Conservation (phyloP, 2,113 vertebrate species). For the Ginglymostoma cirratum region DNA sequence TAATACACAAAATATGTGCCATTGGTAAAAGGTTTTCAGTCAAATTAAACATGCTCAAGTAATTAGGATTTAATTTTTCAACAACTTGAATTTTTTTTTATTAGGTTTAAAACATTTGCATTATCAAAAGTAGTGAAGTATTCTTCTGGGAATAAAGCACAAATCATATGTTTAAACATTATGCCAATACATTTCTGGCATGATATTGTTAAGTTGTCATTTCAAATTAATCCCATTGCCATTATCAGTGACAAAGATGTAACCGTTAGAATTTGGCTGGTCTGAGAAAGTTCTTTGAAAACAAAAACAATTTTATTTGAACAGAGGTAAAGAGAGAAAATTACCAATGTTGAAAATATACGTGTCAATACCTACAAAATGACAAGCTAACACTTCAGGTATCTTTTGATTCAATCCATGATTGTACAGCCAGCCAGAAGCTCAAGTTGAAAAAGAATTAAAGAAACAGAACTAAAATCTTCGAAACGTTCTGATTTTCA, state of each 20-base stretch:
- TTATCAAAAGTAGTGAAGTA: background rate
- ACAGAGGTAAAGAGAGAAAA: background rate
- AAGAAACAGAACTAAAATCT: background rate
- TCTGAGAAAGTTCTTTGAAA: background rate
- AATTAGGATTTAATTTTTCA: background rate
- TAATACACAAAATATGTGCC: background rate
- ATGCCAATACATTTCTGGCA: background rate
- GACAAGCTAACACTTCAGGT: background rate
- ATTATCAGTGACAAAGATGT: background rate
- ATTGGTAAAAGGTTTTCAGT: background rate
- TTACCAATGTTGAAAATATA: background rate
- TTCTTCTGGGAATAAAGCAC: background rate
- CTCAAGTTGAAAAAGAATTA: background rate
- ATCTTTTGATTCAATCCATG: background rate
- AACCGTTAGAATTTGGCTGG: background rate
- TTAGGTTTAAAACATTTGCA: background rate
- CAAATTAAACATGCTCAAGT: background rate
- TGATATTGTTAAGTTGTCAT: background rate
- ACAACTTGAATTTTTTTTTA: background rate
- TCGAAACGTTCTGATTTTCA: background rate
- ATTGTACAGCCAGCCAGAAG: background rate
- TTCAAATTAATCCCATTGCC: background rate
- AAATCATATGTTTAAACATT: background rate
- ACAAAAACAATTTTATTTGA: background rate
- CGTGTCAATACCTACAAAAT: background rate